These are phyloP conservation scores for Cervus canadensis DNA, from an alignment of 2,113 vertebrate genomes.

Conservation along the genomic window DNA sequence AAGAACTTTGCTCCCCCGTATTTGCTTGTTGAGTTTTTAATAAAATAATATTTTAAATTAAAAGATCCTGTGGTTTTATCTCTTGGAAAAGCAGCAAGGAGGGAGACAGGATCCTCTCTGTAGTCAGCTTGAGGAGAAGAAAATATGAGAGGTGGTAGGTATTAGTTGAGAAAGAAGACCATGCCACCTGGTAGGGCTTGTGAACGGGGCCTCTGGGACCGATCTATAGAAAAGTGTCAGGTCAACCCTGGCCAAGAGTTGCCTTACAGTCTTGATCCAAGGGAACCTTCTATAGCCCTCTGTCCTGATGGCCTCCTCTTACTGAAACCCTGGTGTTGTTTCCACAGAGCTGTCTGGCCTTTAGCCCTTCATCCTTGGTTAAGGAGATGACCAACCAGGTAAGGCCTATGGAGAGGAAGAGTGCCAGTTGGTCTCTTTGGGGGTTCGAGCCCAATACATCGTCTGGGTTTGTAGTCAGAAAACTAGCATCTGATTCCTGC, in stretches of 20 bases:
- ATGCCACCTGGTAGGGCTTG: neutral
- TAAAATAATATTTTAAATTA: neutral
- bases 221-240: neutral
- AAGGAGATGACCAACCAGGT: slow-evolving; percentile 78
- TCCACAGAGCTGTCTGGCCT: slow-evolving; percentile 58
- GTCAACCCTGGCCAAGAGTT: neutral
- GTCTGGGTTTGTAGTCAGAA: neutral
- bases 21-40: neutral
- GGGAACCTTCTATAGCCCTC: neutral
- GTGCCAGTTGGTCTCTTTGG: neutral
- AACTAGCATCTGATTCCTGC: neutral
- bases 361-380: neutral
- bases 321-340: slow-evolving; percentile 41
- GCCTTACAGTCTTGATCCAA: neutral
- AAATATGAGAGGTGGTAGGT: too few relatives aligned
- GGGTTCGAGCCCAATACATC: neutral
- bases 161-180: neutral
- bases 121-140: neutral
- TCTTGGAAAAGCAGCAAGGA: neutral
- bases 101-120: neutral
- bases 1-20: neutral
- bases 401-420: neutral
- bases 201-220: neutral
- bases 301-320: neutral
- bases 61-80: neutral